These are phyloP conservation scores for Ascidia mentula DNA, from an alignment of 23 tunicate genomes.

Conservation along the genomic window DNA sequence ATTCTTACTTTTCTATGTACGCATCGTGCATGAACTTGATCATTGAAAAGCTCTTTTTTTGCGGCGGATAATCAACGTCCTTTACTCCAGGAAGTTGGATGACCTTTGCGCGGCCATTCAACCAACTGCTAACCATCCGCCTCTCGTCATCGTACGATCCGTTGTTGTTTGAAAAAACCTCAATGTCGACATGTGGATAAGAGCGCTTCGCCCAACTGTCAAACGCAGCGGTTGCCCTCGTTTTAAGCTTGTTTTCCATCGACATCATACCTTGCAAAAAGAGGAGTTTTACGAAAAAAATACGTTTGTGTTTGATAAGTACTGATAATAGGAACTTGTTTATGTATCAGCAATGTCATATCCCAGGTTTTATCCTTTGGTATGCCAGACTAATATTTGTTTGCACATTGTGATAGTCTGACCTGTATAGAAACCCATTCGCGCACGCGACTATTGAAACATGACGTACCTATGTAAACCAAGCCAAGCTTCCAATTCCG, in stretches of 20 bases:
- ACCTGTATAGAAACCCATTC: too few relatives aligned
- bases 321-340: too few relatives aligned
- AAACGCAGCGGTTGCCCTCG: conserved; percentile 41
- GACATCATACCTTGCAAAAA: conserved; percentile 75
- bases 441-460: too few relatives aligned
- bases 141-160: conserved; percentile 7
- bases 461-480: not conserved
- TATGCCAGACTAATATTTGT: too few relatives aligned
- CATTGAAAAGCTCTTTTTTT: conserved; percentile 65
- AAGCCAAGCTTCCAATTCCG: not conserved
- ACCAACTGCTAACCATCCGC: not conserved
- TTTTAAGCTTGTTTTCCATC: conserved; percentile 30
- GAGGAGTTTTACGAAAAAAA: too few relatives aligned
- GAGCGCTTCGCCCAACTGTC: conserved; percentile 37
- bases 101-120: conserved; percentile 10
- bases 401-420: too few relatives aligned
- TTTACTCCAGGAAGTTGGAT: conserved; percentile 43
- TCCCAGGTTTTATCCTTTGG: too few relatives aligned
- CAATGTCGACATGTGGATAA: conserved; percentile 6
- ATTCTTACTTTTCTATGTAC: conserved; percentile 40
- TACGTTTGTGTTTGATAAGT: too few relatives aligned
- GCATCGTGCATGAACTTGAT: conserved; percentile 52
- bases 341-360: too few relatives aligned
- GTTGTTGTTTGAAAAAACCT: conserved; percentile 39
- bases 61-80: conserved; percentile 42